Base-by-base conservation (phyloP, 2,113 vertebrate genomes). In the Synodontis membranacea region DNA sequence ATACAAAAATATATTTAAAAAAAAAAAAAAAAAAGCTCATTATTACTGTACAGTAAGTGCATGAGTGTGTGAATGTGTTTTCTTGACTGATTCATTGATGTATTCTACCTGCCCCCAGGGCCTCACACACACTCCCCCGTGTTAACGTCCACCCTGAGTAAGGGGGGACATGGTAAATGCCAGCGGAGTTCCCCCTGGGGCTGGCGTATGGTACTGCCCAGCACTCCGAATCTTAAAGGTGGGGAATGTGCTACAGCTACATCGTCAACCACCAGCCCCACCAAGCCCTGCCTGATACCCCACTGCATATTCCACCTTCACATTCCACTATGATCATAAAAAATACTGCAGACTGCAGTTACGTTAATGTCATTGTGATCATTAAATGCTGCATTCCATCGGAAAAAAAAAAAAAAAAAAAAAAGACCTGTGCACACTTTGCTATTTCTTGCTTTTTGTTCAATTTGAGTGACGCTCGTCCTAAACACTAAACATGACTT, bases 151-250 rank as follows among this genome's bases (percentile, higher is more conserved):
- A 87, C 90, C 80, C 86, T 91, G 86, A 90, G 85, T 87, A 91
- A 85, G 89, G 87, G 87, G n/a, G 90, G 85, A 84, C 82, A 88
- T 82, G 75, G 84, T 88, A 91, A 89, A 85, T 66, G 86, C 86
- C 86, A 90, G 68, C 85, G 91, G 82, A 90, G 89, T 72, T 90
- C 90, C 46, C 88, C 90, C 54, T 62, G 87, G 88, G 88, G 86
- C 86, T 84, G 86, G 86, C 89, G 86, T 62, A 86, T 90, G 89
- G 86, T 90, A 86, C 88, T 90, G 83, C 88, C 89, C 89, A 80
- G 83, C 80, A 89, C 90, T 87, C 72, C 88, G 76, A 86, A 84
- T 87, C 56, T 87, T 86, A 92, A 90, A 92, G 91, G 91, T 92
- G 90, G 89, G 91, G 88, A 90, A 76, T 87, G 66, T 90, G 50